Percentiles rank a stretch among this genome's conserved stretches.
phyloP scores from a whole-genome alignment of 1,140 invertebrate species.

The Pseudobourletiella spinata region DNA sequence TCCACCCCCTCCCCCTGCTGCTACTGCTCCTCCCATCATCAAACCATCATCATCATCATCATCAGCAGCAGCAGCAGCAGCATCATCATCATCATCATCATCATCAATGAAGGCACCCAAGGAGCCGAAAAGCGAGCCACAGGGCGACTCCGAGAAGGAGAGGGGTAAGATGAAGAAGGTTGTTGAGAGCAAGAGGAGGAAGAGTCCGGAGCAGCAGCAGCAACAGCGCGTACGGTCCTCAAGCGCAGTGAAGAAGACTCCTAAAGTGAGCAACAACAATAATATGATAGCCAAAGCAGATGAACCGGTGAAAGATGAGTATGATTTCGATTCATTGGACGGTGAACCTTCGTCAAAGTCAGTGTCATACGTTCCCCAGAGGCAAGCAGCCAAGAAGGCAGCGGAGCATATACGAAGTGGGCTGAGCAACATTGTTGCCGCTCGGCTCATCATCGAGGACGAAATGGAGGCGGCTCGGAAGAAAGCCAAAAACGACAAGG shows the following conservation, averaged over 20 bases:
- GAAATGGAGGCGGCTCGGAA: slow-evolving; percentile 34
- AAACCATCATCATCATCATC: slow-evolving; percentile 13
- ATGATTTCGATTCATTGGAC: slow-evolving; percentile 54
- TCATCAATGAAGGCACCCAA: neutral
- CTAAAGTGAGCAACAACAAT: neutral
- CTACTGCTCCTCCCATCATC: neutral
- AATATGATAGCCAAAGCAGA: neutral
- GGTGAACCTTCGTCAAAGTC: slow-evolving; percentile 53
- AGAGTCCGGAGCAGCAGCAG: neutral
- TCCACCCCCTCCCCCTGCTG: neutral
- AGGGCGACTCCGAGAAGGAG: neutral
- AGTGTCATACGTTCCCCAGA: slow-evolving; percentile 73
- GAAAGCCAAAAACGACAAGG: slow-evolving; percentile 26
- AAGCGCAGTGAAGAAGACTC: neutral
- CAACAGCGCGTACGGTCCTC: no score
- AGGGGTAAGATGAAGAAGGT: neutral
- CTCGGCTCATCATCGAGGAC: slow-evolving; percentile 37
- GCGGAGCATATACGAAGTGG: slow-evolving; percentile 77
- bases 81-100: neutral
- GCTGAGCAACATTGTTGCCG: slow-evolving; percentile 49
- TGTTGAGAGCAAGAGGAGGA: neutral
- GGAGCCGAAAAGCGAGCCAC: neutral
- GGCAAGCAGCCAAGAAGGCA: slow-evolving; percentile 82
- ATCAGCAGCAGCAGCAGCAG: slow-evolving; percentile 9
- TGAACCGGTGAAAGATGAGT: slow-evolving; percentile 44